phyloP scores from a whole-genome alignment of 2,113 vertebrate species.

The Tringa solitaria region DNA sequence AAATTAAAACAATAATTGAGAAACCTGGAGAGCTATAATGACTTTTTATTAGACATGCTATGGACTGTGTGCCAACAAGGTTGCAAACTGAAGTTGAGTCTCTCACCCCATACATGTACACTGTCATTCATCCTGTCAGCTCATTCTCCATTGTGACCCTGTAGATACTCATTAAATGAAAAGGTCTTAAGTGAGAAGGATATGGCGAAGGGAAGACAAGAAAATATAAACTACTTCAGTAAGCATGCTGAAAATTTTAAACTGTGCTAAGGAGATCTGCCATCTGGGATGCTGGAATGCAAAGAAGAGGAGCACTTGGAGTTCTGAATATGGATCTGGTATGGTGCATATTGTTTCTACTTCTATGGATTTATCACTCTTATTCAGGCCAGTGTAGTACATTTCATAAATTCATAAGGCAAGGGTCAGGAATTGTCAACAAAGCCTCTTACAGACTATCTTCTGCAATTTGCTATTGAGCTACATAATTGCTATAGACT shows the following conservation, averaged over 20 bases:
- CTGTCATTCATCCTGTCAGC: background rate
- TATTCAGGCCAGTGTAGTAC: background rate
- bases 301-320: conserved; percentile 23
- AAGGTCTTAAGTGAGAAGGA: background rate
- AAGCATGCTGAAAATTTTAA: background rate
- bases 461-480: background rate
- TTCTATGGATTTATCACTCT: background rate
- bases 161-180: background rate
- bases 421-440: background rate
- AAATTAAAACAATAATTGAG: conserved; percentile 43
- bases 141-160: background rate
- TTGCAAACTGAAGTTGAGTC: background rate
- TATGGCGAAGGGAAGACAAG: background rate
- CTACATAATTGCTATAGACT: background rate
- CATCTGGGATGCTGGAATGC: conserved; percentile 3
- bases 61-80: background rate
- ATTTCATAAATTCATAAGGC: background rate
- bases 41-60: background rate
- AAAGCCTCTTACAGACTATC: background rate
- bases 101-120: background rate
- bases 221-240: background rate
- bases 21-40: conserved; percentile 10
- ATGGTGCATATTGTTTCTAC: conserved; percentile 3
- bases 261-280: background rate
- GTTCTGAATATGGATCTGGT: background rate